Conservation (phyloP, 2,113 vertebrate species). For the Corvus hawaiiensis region DNA sequence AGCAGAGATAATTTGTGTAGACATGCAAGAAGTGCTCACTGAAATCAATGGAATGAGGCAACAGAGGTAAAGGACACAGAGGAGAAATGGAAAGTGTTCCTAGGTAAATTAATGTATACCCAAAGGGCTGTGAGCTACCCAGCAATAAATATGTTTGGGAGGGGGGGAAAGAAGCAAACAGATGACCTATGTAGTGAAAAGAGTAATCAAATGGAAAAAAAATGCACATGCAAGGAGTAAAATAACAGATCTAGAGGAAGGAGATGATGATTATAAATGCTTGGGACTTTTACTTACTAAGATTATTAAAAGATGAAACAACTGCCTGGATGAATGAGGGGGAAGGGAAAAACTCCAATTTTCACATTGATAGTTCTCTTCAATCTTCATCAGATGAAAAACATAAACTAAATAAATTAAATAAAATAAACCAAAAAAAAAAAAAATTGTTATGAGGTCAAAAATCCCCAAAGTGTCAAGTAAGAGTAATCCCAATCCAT, state of each 20-base stretch:
- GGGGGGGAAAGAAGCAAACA: constrained; percentile 22
- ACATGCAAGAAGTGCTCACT: constrained; percentile 16
- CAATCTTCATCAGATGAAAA: background rate
- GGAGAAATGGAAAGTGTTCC: constrained; percentile 5
- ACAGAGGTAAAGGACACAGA: constrained; percentile 38
- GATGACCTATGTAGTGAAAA: background rate
- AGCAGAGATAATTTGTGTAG: constrained; percentile 27
- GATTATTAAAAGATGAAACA: background rate
- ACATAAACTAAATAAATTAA: background rate
- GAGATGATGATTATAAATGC: background rate
- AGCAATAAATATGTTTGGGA: constrained; percentile 20
- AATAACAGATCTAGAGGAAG: background rate
- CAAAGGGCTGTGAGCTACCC: constrained; percentile 13
- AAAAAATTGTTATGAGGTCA: background rate
- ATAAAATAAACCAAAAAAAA: background rate
- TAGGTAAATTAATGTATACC: constrained; percentile 40
- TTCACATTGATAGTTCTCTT: background rate
- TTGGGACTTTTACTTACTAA: background rate
- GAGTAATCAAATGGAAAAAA: constrained; percentile 1
- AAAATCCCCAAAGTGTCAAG: background rate
- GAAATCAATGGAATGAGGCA: constrained; percentile 42
- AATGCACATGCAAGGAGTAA: background rate
- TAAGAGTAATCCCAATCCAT: background rate
- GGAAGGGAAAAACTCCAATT: background rate
- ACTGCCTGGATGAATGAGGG: background rate